Evolutionary conservation across 1,140 invertebrate species (phyloP).

Genomic region (Macrostomum lignano): DNA sequence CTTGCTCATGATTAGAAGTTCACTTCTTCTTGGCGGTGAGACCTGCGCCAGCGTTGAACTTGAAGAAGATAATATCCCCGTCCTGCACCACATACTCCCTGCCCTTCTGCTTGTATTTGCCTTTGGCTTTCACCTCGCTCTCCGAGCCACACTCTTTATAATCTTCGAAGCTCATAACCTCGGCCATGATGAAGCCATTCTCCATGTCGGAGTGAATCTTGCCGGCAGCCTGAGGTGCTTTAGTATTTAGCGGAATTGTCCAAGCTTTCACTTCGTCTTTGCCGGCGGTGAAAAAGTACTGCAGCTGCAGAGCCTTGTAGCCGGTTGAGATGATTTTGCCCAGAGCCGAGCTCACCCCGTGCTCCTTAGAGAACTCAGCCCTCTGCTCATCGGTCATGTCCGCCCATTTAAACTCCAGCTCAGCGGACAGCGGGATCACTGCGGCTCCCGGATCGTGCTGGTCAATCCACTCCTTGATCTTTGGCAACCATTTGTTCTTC

Average conservation of each 20-base stretch:
- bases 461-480: constrained; percentile 97
- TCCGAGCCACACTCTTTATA: constrained; percentile 84
- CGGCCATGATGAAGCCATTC: constrained; percentile 99
- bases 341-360: constrained; percentile 44
- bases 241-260: constrained; percentile 93
- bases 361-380: constrained; percentile 45
- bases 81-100: constrained; percentile 71
- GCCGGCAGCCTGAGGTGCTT: constrained; percentile 87
- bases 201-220: constrained; percentile 96
- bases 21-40: no score
- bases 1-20: no score
- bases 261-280: constrained; percentile 94
- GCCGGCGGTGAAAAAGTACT: constrained; percentile 81
- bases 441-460: constrained; percentile 69
- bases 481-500: constrained; percentile 91
- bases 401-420: constrained; percentile 51
- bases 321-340: constrained; percentile 91
- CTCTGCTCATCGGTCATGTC: constrained; percentile 55
- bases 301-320: constrained; percentile 60
- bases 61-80: constrained; percentile 97
- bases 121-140: constrained; percentile 47
- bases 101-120: constrained; percentile 91
- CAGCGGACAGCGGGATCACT: constrained; percentile 76
- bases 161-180: constrained; percentile 90
- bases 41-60: constrained; percentile 94